These are phyloP conservation scores for Anhinga rufa DNA, from an alignment of 2,113 vertebrate genomes.

Conservation along the genomic window DNA sequence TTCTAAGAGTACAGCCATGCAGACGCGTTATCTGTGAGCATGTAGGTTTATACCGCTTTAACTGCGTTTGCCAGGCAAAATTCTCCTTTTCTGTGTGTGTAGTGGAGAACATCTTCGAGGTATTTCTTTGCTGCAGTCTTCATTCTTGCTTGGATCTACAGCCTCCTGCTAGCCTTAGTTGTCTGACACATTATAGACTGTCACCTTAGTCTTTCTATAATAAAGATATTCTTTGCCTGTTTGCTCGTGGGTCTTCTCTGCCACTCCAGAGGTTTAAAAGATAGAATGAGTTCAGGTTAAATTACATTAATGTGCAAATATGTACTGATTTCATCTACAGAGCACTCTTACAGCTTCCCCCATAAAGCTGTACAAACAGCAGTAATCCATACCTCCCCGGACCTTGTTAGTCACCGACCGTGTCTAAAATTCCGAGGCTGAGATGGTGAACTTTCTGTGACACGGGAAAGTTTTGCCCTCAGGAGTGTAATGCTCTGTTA, in stretches of 20 bases:
- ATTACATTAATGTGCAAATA: constrained; percentile 59
- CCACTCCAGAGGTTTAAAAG: constrained; percentile 22
- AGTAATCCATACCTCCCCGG: constrained; percentile 5
- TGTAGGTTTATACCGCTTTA: neutral
- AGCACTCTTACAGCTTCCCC: constrained; percentile 21
- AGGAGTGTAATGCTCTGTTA: neutral
- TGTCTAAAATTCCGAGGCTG: neutral
- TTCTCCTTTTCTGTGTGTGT: neutral
- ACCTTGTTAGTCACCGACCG: constrained; percentile 4
- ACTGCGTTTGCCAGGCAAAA: neutral
- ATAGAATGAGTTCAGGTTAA: constrained; percentile 38
- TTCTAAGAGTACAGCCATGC: neutral
- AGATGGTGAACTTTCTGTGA: constrained; percentile 21
- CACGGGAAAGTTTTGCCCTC: neutral
- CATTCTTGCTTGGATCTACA: neutral
- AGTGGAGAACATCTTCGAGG: neutral
- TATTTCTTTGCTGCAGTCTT: neutral
- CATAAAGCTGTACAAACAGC: constrained; percentile 48
- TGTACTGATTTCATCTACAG: constrained; percentile 51
- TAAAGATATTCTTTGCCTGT: constrained; percentile 18
- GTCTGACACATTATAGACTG: neutral
- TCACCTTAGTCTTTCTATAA: neutral
- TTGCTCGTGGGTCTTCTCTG: constrained; percentile 23
- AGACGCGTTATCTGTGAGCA: neutral
- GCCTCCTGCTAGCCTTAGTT: neutral